Evolutionary conservation across 1,140 invertebrate species (phyloP).

Genomic region (Ylistrum balloti): DNA sequence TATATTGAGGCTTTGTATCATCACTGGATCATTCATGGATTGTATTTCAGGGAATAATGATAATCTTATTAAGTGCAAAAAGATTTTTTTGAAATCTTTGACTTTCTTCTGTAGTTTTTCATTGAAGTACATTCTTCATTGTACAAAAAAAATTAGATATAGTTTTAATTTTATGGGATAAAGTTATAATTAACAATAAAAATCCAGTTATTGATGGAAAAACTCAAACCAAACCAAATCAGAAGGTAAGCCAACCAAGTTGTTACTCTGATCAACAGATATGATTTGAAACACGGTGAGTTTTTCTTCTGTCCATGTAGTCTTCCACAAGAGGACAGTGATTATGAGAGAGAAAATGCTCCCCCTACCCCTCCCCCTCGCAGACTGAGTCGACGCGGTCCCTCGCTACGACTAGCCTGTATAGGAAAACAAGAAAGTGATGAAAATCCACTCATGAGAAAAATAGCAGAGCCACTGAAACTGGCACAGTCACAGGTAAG

Average conservation of each 20-base stretch:
- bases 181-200: background rate
- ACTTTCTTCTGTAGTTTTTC: background rate
- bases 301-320: conserved; percentile 66
- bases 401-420: conserved; percentile 80
- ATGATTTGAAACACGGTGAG: conserved; percentile 10
- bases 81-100: background rate
- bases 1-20: background rate
- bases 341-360: conserved; percentile 78
- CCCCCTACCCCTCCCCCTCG: conserved; percentile 77
- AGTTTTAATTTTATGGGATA: background rate
- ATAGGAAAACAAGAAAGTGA: conserved; percentile 83
- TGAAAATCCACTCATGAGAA: conserved; percentile 83
- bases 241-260: background rate
- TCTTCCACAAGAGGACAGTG: conserved; percentile 82
- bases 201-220: background rate
- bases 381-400: conserved; percentile 74
- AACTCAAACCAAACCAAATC: no score
- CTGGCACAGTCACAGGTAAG: conserved; percentile 86
- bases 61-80: background rate
- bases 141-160: background rate
- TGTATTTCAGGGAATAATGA: background rate
- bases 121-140: background rate
- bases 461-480: conserved; percentile 88
- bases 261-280: conserved; percentile 2
- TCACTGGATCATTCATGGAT: background rate